Base-by-base conservation (phyloP, 2,888 invertebrate species). In the Sarcophaga rosellei region DNA sequence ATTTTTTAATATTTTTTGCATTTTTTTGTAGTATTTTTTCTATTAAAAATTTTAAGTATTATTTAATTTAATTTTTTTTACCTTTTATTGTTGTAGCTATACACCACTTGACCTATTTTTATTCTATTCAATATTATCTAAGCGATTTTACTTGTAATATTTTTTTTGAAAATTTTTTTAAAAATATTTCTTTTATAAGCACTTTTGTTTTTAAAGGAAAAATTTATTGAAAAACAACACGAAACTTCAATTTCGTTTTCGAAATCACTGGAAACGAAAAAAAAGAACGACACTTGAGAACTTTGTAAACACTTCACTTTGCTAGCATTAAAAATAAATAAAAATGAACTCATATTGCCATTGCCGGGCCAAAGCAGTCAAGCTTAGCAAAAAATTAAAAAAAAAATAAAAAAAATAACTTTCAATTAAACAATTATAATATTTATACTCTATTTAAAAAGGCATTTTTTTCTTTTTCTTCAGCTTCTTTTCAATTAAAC, bases 91-190 rank as follows among this genome's bases (percentile, higher is more conserved):
- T 4, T 45, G 69, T 53, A 57, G 45, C 25, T n/a, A n/a, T 23
- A 35, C 3, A 53, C n/a, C 57, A 81, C 84, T 86, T 86, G 86
- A 81, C 86, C 86, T 69, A 81, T 45, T 25, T 63, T 3, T 17
- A 20, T 53, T 21, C 44, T 66, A 45, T 47, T 11, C 25, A 57
- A 66, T 47, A 5, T 21, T 61, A 59, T 66, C 15, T 68, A 86
- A 86, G 59, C 53, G 61, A 80, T 59, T 76, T 86, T 82, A 73
- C 72, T 76, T 82, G 82, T 80, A 78, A n/a, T 6, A 23, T 35
- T 35, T 35, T 35, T 35, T 10, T 2, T 10, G 8, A 35, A 35
- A 57, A 20, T 57, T 45, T 44, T 23, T 45, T 61, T 23, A 35
- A 25, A 62, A 15, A 63, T 17, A 35, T 35, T 35, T 35, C 10